Evolutionary conservation across 2,888 invertebrate genomes (phyloP).

Genomic region (Tetramorium bicarinatum): DNA sequence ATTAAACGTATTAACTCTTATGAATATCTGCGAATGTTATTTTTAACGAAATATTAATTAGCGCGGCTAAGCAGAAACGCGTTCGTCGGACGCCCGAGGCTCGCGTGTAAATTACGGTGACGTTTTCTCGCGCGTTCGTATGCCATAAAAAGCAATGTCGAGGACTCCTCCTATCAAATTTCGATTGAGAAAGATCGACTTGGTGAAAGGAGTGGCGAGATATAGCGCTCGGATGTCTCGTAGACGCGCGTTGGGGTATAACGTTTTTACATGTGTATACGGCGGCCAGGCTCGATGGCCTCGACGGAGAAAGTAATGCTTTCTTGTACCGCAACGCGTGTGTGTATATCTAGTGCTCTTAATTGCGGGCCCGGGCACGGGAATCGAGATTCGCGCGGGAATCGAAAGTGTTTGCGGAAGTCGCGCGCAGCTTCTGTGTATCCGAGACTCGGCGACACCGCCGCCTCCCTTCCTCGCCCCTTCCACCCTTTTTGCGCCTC

Average conservation of each 20-base stretch:
- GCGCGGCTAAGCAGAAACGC: neutral
- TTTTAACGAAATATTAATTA: neutral
- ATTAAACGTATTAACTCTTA: conserved; percentile 11
- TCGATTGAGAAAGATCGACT: conserved; percentile 7
- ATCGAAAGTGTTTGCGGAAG: conserved; percentile 73
- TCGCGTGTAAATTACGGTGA: neutral
- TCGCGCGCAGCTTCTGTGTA: conserved; percentile 21
- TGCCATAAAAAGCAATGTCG: neutral
- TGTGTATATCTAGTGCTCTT: conserved; percentile 67
- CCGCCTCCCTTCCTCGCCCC: neutral
- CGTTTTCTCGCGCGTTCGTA: neutral
- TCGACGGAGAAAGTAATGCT: conserved; percentile 81
- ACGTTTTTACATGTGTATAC: conserved; percentile 15
- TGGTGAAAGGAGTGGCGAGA: conserved; percentile 51
- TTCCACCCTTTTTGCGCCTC: neutral
- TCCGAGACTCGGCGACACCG: conserved; percentile 23
- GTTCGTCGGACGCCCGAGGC: neutral
- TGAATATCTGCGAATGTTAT: neutral
- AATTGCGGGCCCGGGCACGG: conserved; percentile 72
- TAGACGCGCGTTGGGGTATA: conserved; percentile 21
- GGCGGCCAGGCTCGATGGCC: neutral
- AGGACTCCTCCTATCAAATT: neutral
- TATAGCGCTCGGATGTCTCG: conserved; percentile 3
- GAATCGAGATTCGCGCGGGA: conserved; percentile 73
- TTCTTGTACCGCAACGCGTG: conserved; percentile 73